phyloP scores from a whole-genome alignment of 2,113 vertebrate species.

The Poecile atricapillus region DNA sequence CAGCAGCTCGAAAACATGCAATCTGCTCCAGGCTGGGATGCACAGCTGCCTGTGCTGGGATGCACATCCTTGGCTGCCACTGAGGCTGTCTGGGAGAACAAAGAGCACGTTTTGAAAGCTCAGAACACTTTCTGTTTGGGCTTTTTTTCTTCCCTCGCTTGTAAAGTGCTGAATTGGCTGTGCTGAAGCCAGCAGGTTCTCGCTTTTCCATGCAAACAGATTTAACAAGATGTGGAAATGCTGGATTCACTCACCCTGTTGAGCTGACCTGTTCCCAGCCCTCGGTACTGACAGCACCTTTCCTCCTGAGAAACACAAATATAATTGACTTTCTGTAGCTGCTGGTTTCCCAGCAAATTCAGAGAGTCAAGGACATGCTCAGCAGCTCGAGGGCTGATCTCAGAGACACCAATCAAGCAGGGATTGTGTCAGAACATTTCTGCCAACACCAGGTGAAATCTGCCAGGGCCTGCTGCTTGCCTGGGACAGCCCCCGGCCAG shows the following conservation, averaged over 20 bases:
- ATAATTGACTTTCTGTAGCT: background rate
- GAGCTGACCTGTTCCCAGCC: background rate
- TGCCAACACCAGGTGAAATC: background rate
- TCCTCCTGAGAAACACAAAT: background rate
- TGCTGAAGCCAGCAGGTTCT: background rate
- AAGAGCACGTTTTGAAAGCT: background rate
- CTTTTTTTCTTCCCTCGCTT: background rate
- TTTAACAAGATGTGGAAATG: background rate
- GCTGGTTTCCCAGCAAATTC: background rate
- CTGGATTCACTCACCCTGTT: background rate
- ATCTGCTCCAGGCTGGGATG: conserved; percentile 48
- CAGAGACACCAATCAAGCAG: background rate
- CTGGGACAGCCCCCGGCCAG: background rate
- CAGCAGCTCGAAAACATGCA: conserved; percentile 49
- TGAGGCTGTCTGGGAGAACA: conserved; percentile 24
- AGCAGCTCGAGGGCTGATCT: background rate
- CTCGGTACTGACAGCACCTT: background rate
- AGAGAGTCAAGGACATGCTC: background rate
- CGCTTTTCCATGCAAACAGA: background rate
- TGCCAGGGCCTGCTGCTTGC: background rate
- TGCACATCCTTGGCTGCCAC: conserved; percentile 15
- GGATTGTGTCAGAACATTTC: background rate
- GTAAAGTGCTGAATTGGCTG: background rate
- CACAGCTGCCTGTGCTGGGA: conserved; percentile 54
- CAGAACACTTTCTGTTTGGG: background rate